phyloP scores from a whole-genome alignment of 2,888 invertebrate genomes.

The Melanostoma mellinum region DNA sequence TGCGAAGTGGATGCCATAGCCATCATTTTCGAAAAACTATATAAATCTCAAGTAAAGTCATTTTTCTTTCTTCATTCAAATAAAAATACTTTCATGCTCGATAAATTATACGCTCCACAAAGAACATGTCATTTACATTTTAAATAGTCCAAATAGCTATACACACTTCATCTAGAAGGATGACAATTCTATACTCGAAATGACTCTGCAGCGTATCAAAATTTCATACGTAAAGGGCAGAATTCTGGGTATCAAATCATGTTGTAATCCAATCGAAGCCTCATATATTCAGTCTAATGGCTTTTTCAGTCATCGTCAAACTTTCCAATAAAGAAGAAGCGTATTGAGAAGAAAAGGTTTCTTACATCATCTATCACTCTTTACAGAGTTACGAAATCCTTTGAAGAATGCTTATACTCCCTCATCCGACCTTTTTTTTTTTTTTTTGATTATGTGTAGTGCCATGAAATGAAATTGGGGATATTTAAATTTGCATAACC shows the following conservation, averaged over 20 bases:
- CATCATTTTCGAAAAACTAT: too few species aligned
- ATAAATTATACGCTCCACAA: background rate
- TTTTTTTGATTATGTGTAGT: background rate
- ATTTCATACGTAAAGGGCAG: background rate
- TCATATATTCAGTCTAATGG: constrained; percentile 53
- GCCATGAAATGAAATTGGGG: background rate
- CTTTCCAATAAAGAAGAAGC: background rate
- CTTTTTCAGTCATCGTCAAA: constrained; percentile 13
- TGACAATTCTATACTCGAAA: constrained; percentile 49
- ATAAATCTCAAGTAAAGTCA: too few species aligned
- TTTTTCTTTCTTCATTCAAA: background rate
- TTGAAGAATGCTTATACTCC: constrained; percentile 36
- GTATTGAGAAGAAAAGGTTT: background rate
- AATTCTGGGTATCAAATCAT: constrained; percentile 18
- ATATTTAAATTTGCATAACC: constrained; percentile 38
- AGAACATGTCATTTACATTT: constrained; percentile 38
- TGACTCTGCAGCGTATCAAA: constrained; percentile 33
- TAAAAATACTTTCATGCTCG: background rate
- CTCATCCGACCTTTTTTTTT: constrained; percentile 11
- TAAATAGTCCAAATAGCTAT: constrained; percentile 17
- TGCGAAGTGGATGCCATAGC: too few species aligned
- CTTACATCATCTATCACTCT: constrained; percentile 54
- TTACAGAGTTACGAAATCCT: constrained; percentile 38
- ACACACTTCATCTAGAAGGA: background rate
- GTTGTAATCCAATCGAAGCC: constrained; percentile 48